Percentiles rank a stretch among this genome's conserved stretches.
These are phyloP conservation scores for Riparia riparia DNA, from an alignment of 2,113 vertebrate species.

Conservation along the genomic window DNA sequence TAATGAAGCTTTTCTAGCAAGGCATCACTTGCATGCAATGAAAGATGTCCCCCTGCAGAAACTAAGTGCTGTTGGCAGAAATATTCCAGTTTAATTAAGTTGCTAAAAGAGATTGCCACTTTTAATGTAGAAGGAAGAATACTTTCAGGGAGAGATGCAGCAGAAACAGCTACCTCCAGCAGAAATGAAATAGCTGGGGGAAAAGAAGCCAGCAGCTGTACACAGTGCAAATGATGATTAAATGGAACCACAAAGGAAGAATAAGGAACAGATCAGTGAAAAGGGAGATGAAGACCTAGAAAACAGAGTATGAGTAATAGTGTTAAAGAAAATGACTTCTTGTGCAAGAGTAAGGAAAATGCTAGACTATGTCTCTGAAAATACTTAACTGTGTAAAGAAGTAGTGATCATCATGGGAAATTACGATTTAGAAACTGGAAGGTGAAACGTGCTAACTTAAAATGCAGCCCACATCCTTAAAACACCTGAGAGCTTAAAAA, in stretches of 20 bases:
- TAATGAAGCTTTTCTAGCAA: not conserved
- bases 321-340: not conserved
- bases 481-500: not conserved
- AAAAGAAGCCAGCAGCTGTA: not conserved
- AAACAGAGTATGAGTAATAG: not conserved
- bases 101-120: not conserved
- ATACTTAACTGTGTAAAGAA: not conserved
- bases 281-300: not conserved
- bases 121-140: not conserved
- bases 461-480: not conserved
- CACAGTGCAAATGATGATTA: not conserved
- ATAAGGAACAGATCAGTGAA: not conserved
- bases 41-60: not conserved
- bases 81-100: constrained; percentile 18
- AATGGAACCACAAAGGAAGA: not conserved
- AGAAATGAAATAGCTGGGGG: not conserved
- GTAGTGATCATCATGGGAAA: not conserved
- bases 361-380: not conserved
- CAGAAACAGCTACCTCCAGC: not conserved
- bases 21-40: not conserved
- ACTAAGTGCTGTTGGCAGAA: not conserved
- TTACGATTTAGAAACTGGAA: not conserved
- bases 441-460: not conserved
- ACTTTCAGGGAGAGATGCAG: not conserved
- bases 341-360: not conserved